Base-by-base conservation (phyloP, 1,140 invertebrate genomes). In the Drosophila micromelanica region DNA sequence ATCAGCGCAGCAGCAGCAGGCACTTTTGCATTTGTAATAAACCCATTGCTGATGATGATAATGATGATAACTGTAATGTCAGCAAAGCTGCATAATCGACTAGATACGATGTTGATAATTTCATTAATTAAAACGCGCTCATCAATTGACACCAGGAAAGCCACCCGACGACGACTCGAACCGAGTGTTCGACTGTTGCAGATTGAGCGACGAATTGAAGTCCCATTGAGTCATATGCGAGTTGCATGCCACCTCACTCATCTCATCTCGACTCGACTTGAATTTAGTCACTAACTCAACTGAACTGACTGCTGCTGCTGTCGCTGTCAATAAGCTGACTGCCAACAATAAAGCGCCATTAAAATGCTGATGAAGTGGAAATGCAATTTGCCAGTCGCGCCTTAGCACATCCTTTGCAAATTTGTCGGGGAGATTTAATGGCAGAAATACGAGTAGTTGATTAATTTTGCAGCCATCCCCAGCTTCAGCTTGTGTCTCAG, bases 301-400 rank as follows among this genome's bases (percentile, higher is more conserved):
- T 62, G 60, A 23, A 23, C 12, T 51, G 48, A n/a, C 20, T 17
- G 35, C 12, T 20, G 17, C 32, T 32, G 60, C 12, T 55, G 30
- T 11, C 35, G 63, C 45, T 67, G 57, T 60, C 64, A 60, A 68
- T 68, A 62, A 69, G 49, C 57, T 32, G 56, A 23, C 64, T 51
- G 64, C 20, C 65, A 70, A 70, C 60, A 68, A 73, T 73, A 73
- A 73, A 65, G 48, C 73, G 60, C 64, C 68, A 80, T 80, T 79
- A 76, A 79, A 69, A 63, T 76, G 80, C 76, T 80, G 67, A 84
- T 84, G 76, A 85, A 85, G 68, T 85, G 67, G 68, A 85, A 84
- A 82, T 79, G 72, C 80, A 74, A 67, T 55, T 40, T 55, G 30
- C 38, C 20, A 38, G 32, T 56, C 35, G 48, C 63, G 43, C 40